phyloP scores from a whole-genome alignment of 2,888 invertebrate genomes.

The Heliconius erato region DNA sequence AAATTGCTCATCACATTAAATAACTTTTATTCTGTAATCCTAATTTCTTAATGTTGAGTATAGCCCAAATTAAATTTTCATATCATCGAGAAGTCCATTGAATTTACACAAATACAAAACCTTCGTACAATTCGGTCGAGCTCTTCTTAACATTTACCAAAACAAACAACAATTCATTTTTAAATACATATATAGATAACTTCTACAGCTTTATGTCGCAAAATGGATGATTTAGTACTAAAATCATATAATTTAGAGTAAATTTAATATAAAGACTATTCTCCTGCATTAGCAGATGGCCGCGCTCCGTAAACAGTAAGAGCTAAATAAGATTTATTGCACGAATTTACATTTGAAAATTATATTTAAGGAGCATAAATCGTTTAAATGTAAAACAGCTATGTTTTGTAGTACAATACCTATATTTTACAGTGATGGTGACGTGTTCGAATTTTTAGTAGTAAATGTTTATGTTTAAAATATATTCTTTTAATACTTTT shows the following conservation, averaged over 20 bases:
- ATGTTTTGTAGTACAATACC: background rate
- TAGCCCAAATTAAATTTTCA: too few relatives aligned
- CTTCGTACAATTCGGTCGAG: too few relatives aligned
- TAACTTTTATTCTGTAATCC: too few relatives aligned
- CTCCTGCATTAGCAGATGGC: slow-evolving; percentile 76
- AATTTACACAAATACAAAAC: too few relatives aligned
- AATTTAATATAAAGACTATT: slow-evolving; percentile 60
- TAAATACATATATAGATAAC: too few relatives aligned
- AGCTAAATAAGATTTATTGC: slow-evolving; percentile 67
- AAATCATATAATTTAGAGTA: slow-evolving; percentile 49
- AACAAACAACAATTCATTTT: too few relatives aligned
- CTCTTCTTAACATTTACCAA: too few relatives aligned
- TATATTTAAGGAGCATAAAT: slow-evolving; percentile 40
- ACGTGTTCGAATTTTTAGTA: background rate
- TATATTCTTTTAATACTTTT: too few relatives aligned
- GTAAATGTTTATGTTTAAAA: background rate
- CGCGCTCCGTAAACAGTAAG: slow-evolving; percentile 57
- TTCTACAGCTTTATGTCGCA: background rate
- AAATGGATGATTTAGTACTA: slow-evolving; percentile 14
- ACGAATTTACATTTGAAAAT: slow-evolving; percentile 64
- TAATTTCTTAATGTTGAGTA: too few relatives aligned
- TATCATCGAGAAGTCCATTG: too few relatives aligned
- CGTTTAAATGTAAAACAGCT: slow-evolving; percentile 8
- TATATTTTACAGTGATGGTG: background rate
- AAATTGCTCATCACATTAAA: too few relatives aligned